Base-by-base conservation (phyloP, 92 coral and sea anemone species). In the Phenganax marumi region DNA sequence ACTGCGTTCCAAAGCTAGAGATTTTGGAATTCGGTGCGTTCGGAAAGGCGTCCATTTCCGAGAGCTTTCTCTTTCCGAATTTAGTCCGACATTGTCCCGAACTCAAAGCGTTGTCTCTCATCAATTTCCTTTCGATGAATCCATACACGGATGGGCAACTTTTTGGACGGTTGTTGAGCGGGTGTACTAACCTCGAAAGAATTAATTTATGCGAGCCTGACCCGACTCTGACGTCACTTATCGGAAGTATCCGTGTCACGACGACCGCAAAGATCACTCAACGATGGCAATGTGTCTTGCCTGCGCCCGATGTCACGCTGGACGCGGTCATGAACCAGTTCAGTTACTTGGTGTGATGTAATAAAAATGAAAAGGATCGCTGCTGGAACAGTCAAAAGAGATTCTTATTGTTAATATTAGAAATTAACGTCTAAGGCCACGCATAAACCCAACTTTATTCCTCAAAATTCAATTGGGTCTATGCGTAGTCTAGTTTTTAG, bases 11-110 rank as follows among this genome's bases (percentile, higher is more conserved):
- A 17, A 89, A 90, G 75, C 88, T 96, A 13, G 96, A 96, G 72
- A 87, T 92, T 25, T 85, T 96, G 54, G 99, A 96, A 79, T 96
- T 92, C 71, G 99, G 99, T 13, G 99, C 99, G 26, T 96, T 96
- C 69, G 99, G 99, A 33, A 96, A 96, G 80, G 99, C 99, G 12
- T 90, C 97, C 21, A 89, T 96, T 52, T 96, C 99, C 47, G 99
- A 96, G 56, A 92, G 97, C 53, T 88, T 96, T 88, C 91, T 96
- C 63, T 87, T 96, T 23, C 99, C 97, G 3, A 91, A 96, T 79
- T 85, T 96, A 58, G 93, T 96, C 22, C 97, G 92, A 19, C 84
- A 86, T 78, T 96, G 99, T 65, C 91, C 92, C 63, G 58, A 75
- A 2, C 89, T 96, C 57, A 89, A 85, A 64, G 87, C 97, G 19